Evolutionary conservation across 1,140 invertebrate species (phyloP), one percentile per base, ranked within the genome.

Genomic region (Aleiodes sp.): DNA sequence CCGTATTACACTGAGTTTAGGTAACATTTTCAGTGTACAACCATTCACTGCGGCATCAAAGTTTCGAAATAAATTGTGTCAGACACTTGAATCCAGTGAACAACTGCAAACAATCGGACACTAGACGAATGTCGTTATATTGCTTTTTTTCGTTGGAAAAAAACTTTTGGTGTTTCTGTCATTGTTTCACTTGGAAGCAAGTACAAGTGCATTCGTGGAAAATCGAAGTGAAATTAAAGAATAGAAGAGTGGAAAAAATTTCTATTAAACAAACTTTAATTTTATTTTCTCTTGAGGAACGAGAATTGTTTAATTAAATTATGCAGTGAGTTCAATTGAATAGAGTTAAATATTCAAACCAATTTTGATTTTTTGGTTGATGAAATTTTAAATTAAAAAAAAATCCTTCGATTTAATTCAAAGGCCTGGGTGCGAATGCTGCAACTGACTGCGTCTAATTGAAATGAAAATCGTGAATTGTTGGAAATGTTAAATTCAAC

Each of bases 11-110:
- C 28, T 52, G 60, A 46, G 63, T n/a, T 52, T 52, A 52, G 46
- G 6, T 46, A 52, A 19, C 46, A 19, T 21, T 52, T 52, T 52
- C 46, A 6, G 16, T 9, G 46, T 7, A n/a, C 7, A 0, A 31
- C 31, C 56, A 67, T 41, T 39, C 56, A 43, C 56, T 9, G 19
- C 29, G 52, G 57, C 21, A 56, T 60, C 65, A 67, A 67, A 67
- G 56, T 67, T 67, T 67, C 21, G 35, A 67, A 43, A 67, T 67
- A 67, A 67, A 67, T 67, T 24, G 52, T 52, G 19, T 67, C 26
- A 16, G 46, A 65, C 16, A 33, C 24, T 56, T 39, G 52, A 37
- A 26, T 26, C 26, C 33, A 39, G 62, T 19, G 16, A 28, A 39
- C 21, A 35, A 41, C 62, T 37, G 29, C 65, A 57, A 24, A 37